Percentiles rank a stretch among this genome's conserved stretches.
phyloP scores from a whole-genome alignment of 2,797 vertebrate genomes.

The Trachurus trachurus region DNA sequence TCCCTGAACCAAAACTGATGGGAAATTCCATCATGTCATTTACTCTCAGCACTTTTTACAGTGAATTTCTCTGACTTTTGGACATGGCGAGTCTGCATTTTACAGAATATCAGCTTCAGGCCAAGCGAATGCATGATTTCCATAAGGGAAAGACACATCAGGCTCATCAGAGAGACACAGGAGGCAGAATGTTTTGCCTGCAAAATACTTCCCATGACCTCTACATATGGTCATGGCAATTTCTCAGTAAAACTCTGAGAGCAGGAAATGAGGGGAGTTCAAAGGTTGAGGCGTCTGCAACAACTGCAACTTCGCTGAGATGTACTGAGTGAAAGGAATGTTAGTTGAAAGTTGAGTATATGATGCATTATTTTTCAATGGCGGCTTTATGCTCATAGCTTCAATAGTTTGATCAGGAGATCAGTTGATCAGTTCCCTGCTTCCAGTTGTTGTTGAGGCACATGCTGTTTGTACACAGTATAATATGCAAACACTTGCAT shows the following conservation, averaged over 20 bases:
- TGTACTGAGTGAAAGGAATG: constrained; percentile 52
- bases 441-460: not conserved
- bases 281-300: constrained; percentile 81
- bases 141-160: constrained; percentile 12
- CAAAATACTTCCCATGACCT: constrained; percentile 87
- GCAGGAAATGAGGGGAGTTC: constrained; percentile 87
- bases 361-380: constrained; percentile 46
- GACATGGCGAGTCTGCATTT: constrained; percentile 46
- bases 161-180: constrained; percentile 56
- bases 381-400: constrained; percentile 18
- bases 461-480: not conserved
- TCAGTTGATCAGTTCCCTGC: constrained; percentile 30
- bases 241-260: constrained; percentile 79
- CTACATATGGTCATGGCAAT: constrained; percentile 81
- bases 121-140: constrained; percentile 36
- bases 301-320: constrained; percentile 72
- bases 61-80: constrained; percentile 47
- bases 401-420: constrained; percentile 15
- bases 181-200: constrained; percentile 68
- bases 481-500: not conserved
- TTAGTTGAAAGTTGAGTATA: constrained; percentile 25
- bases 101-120: constrained; percentile 49
- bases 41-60: constrained; percentile 53
- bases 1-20: constrained; percentile 76
- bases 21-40: constrained; percentile 82